phyloP scores from a whole-genome alignment of 2,113 vertebrate species.

The Crotophaga sulcirostris region DNA sequence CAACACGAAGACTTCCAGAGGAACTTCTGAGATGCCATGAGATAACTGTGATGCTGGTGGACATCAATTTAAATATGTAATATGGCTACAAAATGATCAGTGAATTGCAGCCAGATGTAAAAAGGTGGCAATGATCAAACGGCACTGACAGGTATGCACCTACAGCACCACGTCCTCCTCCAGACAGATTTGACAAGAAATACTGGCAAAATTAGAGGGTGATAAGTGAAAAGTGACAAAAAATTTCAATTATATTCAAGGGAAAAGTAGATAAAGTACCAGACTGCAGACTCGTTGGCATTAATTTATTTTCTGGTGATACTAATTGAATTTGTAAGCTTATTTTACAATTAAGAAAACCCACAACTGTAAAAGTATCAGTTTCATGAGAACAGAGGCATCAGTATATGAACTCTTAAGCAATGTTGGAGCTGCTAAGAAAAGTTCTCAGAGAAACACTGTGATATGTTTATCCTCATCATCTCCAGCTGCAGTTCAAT shows the following conservation, averaged over 20 bases:
- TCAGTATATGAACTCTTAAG: not conserved
- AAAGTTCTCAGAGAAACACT: not conserved
- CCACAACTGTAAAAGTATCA: not conserved
- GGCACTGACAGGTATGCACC: not conserved
- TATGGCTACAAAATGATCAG: not conserved
- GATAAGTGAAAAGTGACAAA: slow-evolving; percentile 20
- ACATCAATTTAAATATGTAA: slow-evolving; percentile 8
- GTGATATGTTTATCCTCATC: not conserved
- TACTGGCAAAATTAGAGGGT: not conserved
- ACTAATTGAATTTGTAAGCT: not conserved
- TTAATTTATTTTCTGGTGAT: not conserved
- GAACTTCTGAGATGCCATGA: not conserved
- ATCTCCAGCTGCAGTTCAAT: not conserved
- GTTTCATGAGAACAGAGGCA: not conserved
- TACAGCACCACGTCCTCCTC: not conserved
- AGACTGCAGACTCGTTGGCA: not conserved
- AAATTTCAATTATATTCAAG: not conserved
- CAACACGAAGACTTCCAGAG: not conserved
- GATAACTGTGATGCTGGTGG: not conserved
- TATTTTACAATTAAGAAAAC: not conserved
- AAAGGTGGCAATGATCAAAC: not conserved
- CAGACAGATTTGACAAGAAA: not conserved
- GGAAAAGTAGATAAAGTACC: not conserved
- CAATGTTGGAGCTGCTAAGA: not conserved
- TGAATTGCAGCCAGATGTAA: not conserved